Evolutionary conservation across 2,888 invertebrate species (phyloP).

Genomic region (Ephialtes manifestator): DNA sequence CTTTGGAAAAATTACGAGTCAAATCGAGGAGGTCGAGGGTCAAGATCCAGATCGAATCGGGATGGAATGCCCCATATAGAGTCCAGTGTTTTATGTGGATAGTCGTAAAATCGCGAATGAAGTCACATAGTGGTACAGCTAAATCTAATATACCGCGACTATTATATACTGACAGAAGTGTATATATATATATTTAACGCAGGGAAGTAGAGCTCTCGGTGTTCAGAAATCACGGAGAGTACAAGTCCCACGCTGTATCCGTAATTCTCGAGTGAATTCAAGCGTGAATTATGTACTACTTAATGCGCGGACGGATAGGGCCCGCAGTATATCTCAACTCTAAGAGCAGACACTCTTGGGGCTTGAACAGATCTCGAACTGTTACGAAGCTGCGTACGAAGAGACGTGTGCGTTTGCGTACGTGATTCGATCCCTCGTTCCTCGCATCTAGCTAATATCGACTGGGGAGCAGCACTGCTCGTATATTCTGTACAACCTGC

Average conservation of each 20-base stretch:
- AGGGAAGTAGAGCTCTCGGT: conserved; percentile 19
- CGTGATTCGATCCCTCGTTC: background rate
- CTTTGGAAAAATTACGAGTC: too few relatives aligned
- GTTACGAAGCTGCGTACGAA: background rate
- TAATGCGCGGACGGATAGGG: conserved; percentile 72
- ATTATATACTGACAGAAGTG: background rate
- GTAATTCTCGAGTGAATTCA: conserved; percentile 74
- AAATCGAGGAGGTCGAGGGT: too few relatives aligned
- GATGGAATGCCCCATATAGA: too few relatives aligned
- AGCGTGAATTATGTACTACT: conserved; percentile 80
- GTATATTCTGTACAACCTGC: background rate
- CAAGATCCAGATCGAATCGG: too few relatives aligned
- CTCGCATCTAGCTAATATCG: background rate
- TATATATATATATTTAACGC: background rate
- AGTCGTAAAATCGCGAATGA: conserved; percentile 50
- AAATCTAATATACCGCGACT: conserved; percentile 5
- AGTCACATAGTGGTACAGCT: conserved; percentile 47
- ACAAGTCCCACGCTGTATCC: conserved; percentile 67
- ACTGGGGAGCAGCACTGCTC: background rate
- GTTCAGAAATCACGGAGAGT: conserved; percentile 72
- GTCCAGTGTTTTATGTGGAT: conserved; percentile 21
- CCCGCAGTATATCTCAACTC: conserved; percentile 62
- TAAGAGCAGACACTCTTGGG: conserved; percentile 33
- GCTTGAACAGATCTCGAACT: conserved; percentile 25
- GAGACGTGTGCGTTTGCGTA: conserved; percentile 17